Base-by-base conservation (phyloP, 2,113 vertebrate genomes). In the Aleadryas rufinucha region DNA sequence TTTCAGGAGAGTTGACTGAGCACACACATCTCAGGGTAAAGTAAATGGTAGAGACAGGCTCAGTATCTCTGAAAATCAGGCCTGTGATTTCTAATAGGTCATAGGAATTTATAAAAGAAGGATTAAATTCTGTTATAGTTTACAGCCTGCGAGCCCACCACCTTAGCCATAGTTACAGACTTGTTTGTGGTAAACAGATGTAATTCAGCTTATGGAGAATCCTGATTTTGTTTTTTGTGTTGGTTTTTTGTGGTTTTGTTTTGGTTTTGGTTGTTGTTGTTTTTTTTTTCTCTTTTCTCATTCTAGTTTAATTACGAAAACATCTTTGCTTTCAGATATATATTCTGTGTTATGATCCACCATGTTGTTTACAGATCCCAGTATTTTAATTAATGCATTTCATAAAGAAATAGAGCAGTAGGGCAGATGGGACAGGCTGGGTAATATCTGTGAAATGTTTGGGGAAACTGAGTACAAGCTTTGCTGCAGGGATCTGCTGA, bases 211-310 rank as follows among this genome's bases (percentile, higher is more conserved):
- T 39, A 24, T 28, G 21, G 22, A n/a, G n/a, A 92, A 54, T 31
- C 7, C 4, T 42, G 6, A 0, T 5, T n/a, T 70, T 53, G 7
- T 6, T 31, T 31, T 11, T 7, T 33, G 1, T 31, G 9, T 13
- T 28, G 30, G 0, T 12, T 35, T 41, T 50, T 42, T 26, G 31
- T 13, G 7, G 2, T 3, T 22, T 57, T 41, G 4, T 9, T 31
- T 31, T 39, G 39, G 39, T 41, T 47, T 31, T 17, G 7, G 24
- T 24, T 37, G 53, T 10, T 19, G 41, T 22, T 44, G 42, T 12
- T 9, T 26, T 39, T 27, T 44, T 33, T 21, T 19, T 12, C 8
- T 4, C 27, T 37, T 76, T 74, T 30, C 3, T 41, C 8, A 23
- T 65, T 83, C 37, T 71, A 39, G 5, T 63, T 78, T 82, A 71